Percentiles rank a stretch among this genome's conserved stretches.
These are phyloP conservation scores for Phenganax subtilis DNA, from an alignment of 92 coral and sea anemone genomes.

Conservation along the genomic window DNA sequence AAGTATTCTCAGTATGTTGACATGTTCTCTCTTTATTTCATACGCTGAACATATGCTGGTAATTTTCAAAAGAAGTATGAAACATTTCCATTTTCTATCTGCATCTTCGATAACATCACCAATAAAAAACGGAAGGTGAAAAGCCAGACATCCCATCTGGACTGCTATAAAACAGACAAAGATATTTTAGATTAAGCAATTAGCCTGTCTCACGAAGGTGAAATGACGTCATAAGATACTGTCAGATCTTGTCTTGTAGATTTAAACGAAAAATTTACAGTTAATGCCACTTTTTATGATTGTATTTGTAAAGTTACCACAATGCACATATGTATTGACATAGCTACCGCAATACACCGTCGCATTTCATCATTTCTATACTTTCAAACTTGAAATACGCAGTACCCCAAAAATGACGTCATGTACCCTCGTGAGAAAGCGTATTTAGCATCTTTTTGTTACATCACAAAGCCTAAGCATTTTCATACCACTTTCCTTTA, in stretches of 20 bases:
- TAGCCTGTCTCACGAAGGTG: not conserved
- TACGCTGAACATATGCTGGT: slow-evolving; percentile 42
- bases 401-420: too few relatives aligned
- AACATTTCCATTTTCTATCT: slow-evolving; percentile 37
- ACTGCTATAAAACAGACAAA: slow-evolving; percentile 27
- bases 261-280: too few relatives aligned
- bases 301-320: too few relatives aligned
- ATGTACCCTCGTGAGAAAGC: not conserved
- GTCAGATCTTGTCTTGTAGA: not conserved
- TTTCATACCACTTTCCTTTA: slow-evolving; percentile 39
- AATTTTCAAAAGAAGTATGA: slow-evolving; percentile 38
- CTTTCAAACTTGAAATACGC: too few relatives aligned
- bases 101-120: slow-evolving; percentile 38
- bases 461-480: not conserved
- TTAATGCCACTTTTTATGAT: too few relatives aligned
- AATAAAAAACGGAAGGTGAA: slow-evolving; percentile 40
- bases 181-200: not conserved
- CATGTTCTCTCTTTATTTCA: slow-evolving; percentile 36
- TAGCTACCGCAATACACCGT: too few relatives aligned
- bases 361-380: too few relatives aligned
- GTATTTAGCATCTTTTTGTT: not conserved
- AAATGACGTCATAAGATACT: not conserved
- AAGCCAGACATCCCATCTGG: slow-evolving; percentile 43
- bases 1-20: slow-evolving; percentile 35
- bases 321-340: too few relatives aligned